A percentile compares a stretch with the other conserved stretches of the same genome.
These are phyloP conservation scores for Pyrrhia umbra DNA, from an alignment of 2,888 invertebrate species.

Conservation along the genomic window DNA sequence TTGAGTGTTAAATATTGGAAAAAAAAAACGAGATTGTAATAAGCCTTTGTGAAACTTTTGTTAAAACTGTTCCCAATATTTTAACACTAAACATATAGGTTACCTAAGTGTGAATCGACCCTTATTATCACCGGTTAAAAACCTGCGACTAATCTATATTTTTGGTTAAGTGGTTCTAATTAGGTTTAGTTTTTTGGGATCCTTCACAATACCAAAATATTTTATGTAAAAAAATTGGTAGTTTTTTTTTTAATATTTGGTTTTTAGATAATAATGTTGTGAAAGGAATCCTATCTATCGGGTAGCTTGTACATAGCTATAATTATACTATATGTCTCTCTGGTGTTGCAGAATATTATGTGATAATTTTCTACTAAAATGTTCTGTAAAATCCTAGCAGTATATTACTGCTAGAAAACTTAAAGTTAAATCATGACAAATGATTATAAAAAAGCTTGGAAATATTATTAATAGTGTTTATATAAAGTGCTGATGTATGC, in stretches of 20 bases:
- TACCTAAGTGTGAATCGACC: constrained; percentile 27
- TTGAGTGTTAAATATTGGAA: no score
- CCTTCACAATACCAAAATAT: constrained; percentile 28
- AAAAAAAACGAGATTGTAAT: no score
- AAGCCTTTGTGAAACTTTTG: no score
- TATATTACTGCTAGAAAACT: constrained; percentile 70
- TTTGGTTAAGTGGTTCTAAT: constrained; percentile 37
- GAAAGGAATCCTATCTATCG: constrained; percentile 59
- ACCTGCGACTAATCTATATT: constrained; percentile 35
- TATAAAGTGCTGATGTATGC: background rate
- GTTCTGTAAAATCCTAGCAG: constrained; percentile 54
- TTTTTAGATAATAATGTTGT: constrained; percentile 8
- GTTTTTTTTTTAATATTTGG: constrained; percentile 5
- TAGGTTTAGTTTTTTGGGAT: constrained; percentile 32
- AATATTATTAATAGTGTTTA: constrained; percentile 17
- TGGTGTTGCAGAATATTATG: constrained; percentile 46
- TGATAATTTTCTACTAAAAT: constrained; percentile 51
- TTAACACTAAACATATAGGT: no score
- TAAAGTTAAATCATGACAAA: constrained; percentile 11
- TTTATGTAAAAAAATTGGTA: constrained; percentile 11
- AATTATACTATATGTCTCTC: constrained; percentile 43
- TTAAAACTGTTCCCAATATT: no score
- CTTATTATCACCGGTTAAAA: constrained; percentile 7
- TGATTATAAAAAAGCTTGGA: constrained; percentile 23
- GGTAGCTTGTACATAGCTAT: constrained; percentile 73